Percentiles rank a stretch among this genome's conserved stretches.
These are phyloP conservation scores for Megamerina dolium DNA, from an alignment of 2,888 invertebrate species.

Conservation along the genomic window DNA sequence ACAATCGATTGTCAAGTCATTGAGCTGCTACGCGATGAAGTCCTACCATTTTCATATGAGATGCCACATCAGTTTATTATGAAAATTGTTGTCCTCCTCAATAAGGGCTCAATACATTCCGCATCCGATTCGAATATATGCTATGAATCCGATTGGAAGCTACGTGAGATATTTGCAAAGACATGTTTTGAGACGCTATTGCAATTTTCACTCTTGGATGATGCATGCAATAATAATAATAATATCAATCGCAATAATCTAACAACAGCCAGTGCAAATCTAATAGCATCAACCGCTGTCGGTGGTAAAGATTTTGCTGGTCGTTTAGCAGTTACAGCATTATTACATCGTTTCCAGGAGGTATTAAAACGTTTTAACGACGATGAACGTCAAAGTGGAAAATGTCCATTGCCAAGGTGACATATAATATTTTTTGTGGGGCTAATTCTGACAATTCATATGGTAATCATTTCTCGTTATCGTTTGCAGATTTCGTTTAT, in stretches of 20 bases:
- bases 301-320: conserved; percentile 58
- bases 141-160: conserved; percentile 71
- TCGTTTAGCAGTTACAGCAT: conserved; percentile 81
- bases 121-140: conserved; percentile 59
- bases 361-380: conserved; percentile 83
- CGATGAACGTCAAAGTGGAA: conserved; percentile 75
- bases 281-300: conserved; percentile 17
- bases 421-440: conserved; percentile 2
- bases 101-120: conserved; percentile 80
- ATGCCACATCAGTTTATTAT: conserved; percentile 78
- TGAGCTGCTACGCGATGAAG: conserved; percentile 72
- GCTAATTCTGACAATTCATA: too few relatives aligned
- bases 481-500: conserved; percentile 70
- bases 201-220: conserved; percentile 84
- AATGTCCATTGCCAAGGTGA: conserved; percentile 78
- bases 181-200: conserved; percentile 93
- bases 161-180: conserved; percentile 92
- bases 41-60: conserved; percentile 70
- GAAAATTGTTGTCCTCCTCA: conserved; percentile 74
- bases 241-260: conserved; percentile 9
- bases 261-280: conserved; percentile 9
- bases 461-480: too few relatives aligned
- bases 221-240: conserved; percentile 53
- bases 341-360: conserved; percentile 87
- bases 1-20: conserved; percentile 78